Base-by-base conservation (phyloP, 1,140 invertebrate genomes). In the Brachionus rotundiformis region DNA sequence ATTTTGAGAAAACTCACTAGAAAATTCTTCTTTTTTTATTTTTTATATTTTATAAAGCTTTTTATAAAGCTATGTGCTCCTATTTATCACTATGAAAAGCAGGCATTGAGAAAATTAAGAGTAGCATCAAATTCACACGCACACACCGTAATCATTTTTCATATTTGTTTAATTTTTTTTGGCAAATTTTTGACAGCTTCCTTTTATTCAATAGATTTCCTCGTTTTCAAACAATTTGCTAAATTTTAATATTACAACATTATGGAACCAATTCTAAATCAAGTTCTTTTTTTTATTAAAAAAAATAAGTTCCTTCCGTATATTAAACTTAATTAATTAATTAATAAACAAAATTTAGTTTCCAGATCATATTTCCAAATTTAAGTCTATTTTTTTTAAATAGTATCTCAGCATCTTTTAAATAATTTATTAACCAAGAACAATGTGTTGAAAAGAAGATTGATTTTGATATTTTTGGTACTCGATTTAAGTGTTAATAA, bases 101-200 rank as follows among this genome's bases (percentile, higher is more conserved):
- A 54, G 47, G 47, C 47, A 54, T 54, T 54, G 8, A 54, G 5
- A 54, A 19, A 54, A 23, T 54, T 23, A 54, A 54, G 47, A 54
- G 23, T 19, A 11, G 47, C 47, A 54, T 54, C 47, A 54, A 54
- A 54, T 54, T 54, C 47, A 54, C 47, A 54, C 47, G 19, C n/a
- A 54, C 47, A 54, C 16, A 54, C 47, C 47, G 47, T 54, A 54
- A 54, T 54, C n/a, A 54, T 54, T 54, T 54, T 54, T 54, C 47
- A 54, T 54, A 25, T 54, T 54, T 54, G 23, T 54, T 54, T 25
- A 19, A 54, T 19, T 54, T 54, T 19, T 3, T 54, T 16, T 2
- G 23, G 23, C 47, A 54, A 54, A 23, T 19, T 54, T 54, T 54
- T 54, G 47, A 54, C 47, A 54, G 47, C 47, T 54, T 54, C 47